Evolutionary conservation across 2,113 vertebrate species (phyloP).

Genomic region (Anhinga anhinga): DNA sequence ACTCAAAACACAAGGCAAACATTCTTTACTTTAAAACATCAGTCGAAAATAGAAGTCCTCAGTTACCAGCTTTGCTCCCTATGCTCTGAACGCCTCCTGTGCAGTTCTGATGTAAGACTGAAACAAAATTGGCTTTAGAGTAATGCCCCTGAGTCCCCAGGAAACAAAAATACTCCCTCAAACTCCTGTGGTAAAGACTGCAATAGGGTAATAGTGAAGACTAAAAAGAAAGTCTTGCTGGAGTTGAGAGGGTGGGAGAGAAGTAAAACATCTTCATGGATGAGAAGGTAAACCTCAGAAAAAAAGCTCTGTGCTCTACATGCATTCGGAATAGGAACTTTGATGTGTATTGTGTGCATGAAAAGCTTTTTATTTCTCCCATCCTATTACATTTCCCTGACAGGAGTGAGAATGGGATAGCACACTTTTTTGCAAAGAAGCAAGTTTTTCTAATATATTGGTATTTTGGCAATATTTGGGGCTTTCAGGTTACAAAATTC

Average conservation of each 20-base stretch:
- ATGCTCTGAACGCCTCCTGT: background rate
- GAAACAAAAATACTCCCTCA: background rate
- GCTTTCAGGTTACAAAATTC: background rate
- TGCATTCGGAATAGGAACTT: background rate
- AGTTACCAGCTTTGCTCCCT: background rate
- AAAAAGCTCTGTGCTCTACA: background rate
- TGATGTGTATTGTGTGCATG: background rate
- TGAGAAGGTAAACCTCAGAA: background rate
- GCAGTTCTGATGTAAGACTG: background rate
- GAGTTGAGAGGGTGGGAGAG: background rate
- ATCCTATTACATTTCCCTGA: background rate
- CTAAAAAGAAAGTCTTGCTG: background rate
- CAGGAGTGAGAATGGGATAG: background rate
- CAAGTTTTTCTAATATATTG: background rate
- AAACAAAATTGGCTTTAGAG: background rate
- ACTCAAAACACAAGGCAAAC: background rate
- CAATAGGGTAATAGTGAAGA: background rate
- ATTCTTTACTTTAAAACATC: background rate
- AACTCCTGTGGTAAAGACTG: background rate
- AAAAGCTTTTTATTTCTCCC: background rate
- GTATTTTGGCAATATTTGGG: background rate
- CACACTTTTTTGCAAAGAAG: background rate
- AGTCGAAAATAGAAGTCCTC: background rate
- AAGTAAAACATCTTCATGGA: background rate
- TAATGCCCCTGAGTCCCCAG: background rate